These are phyloP conservation scores for Platyrinchus mystaceus DNA, from an alignment of 2,797 vertebrate species.

Conservation along the genomic window DNA sequence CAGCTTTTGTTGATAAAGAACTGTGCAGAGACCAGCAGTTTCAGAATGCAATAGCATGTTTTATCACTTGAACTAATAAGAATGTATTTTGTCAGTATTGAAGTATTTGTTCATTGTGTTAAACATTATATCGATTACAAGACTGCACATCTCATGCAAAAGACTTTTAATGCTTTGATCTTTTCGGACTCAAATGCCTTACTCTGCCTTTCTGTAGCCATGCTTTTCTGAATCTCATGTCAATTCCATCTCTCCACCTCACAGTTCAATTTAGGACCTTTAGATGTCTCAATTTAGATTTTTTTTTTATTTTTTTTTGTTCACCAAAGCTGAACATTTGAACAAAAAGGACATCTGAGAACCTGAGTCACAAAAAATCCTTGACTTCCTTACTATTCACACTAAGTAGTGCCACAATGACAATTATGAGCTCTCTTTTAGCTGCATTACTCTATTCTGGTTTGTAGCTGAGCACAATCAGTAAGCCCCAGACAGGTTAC, in stretches of 20 bases:
- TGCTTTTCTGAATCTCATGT: not conserved
- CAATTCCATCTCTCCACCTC: not conserved
- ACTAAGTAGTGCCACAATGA: not conserved
- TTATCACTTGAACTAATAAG: constrained; percentile 33
- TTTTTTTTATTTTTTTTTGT: not conserved
- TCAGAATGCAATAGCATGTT: not conserved
- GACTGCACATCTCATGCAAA: not conserved
- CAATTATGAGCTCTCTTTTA: not conserved
- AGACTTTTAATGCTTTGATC: constrained; percentile 4
- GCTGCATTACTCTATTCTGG: not conserved
- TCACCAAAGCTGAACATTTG: not conserved
- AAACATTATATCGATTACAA: not conserved
- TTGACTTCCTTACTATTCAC: not conserved
- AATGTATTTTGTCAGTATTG: constrained; percentile 15
- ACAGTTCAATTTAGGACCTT: not conserved
- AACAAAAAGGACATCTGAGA: not conserved
- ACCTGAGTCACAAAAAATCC: not conserved
- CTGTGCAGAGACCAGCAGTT: not conserved
- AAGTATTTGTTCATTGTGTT: constrained; percentile 31
- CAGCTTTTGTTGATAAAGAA: not conserved
- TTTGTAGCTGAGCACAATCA: not conserved
- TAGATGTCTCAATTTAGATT: not conserved
- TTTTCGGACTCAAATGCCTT: not conserved
- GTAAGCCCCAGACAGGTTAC: not conserved
- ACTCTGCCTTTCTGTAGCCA: not conserved